Conservation (phyloP, 2,888 invertebrate species). For the Helleia helle region DNA sequence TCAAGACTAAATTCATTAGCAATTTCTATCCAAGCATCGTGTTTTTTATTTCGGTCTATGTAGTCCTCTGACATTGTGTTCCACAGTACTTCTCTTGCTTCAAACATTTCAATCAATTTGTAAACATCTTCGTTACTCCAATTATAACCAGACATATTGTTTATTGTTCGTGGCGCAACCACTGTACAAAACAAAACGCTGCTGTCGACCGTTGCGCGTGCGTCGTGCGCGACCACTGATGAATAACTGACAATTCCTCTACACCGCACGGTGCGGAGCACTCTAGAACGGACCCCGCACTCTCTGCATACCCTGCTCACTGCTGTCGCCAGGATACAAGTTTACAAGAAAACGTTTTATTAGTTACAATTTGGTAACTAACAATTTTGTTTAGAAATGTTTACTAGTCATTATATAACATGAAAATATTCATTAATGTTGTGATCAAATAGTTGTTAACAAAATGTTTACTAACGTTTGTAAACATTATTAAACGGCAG, state of each 20-base stretch:
- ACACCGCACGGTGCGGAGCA: too few relatives aligned
- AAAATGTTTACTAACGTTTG: neutral
- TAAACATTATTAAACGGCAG: neutral
- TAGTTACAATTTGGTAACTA: conserved; percentile 3
- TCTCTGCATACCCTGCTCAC: conserved; percentile 3
- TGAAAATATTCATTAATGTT: neutral
- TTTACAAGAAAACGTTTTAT: conserved; percentile 9
- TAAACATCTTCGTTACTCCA: conserved; percentile 15
- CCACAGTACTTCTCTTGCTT: conserved; percentile 25
- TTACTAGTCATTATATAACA: neutral
- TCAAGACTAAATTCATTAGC: conserved; percentile 21
- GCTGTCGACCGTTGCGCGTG: conserved; percentile 21
- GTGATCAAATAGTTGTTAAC: neutral
- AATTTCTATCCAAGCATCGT: conserved; percentile 25
- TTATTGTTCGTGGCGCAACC: conserved; percentile 23
- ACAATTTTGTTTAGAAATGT: conserved; percentile 5
- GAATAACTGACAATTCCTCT: too few relatives aligned
- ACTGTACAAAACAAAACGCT: conserved; percentile 22
- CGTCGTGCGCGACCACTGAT: conserved; percentile 16
- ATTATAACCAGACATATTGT: conserved; percentile 22
- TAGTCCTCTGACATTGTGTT: conserved; percentile 23
- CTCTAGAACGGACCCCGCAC: too few relatives aligned
- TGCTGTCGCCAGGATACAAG: conserved; percentile 2
- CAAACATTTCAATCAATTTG: conserved; percentile 25
- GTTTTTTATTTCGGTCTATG: conserved; percentile 26